Base-by-base conservation (phyloP, 2,113 vertebrate genomes). In the Gulo gulo region DNA sequence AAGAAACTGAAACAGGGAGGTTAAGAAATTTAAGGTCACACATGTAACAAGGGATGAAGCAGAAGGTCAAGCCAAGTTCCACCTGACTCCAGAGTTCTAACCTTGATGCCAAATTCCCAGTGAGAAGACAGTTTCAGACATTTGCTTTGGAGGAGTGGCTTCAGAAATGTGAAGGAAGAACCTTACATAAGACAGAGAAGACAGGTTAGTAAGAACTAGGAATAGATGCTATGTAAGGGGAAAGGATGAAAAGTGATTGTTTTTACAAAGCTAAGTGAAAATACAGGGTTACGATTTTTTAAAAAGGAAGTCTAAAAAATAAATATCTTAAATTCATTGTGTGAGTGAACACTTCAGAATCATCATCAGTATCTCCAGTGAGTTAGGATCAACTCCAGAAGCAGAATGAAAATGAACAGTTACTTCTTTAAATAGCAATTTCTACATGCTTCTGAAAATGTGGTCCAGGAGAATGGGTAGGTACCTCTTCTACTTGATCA, bases 181-280 rank as follows among this genome's bases (percentile, higher is more conserved):
- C n/a, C 9, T 92, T 31, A 73, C 4, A 1, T 34, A n/a, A 92
- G 4, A n/a, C 26, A 61, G 11, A 42, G 45, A 71, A 65, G 29
- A 89, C 20, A 50, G 6, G 1, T 87, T 71, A 71, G 74, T 57
- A 55, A 94, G 36, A 74, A 61, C 89, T 81, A 88, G 55, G 36
- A 69, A 57, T 50, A 81, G 34, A n/a, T 67, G 89, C 52, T 59
- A 57, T 3, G 2, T 42, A 34, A 83, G 1, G 45, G 39, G 42
- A 94, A 92, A 82, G 8, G n/a, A 74, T 80, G 24, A 47, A 95
- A 88, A 67, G 34, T 50, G 47, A 69, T 89, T 88, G 23, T 79
- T 42, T 39, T 83, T 87, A 83, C 61, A 95, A 89, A 92, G 34
- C 80, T 79, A 65, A 91, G 36, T 63, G 81, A 86, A 96, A 94